Base-by-base conservation (phyloP, 2,797 vertebrate genomes). In the Agapornis canus region DNA sequence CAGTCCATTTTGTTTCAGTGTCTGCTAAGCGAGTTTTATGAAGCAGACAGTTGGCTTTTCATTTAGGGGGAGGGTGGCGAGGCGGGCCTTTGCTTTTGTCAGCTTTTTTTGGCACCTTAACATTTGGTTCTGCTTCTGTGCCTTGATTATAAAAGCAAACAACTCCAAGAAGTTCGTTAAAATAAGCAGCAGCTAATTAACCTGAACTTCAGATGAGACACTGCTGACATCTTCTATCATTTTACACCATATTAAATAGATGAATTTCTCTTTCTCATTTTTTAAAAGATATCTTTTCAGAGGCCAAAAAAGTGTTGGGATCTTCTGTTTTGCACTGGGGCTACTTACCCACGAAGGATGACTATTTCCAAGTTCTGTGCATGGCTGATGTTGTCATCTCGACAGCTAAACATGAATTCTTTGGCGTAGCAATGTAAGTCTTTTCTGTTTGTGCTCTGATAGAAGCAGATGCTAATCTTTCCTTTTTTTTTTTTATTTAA, bases 1-100 rank as follows among this genome's bases (percentile, higher is more conserved):
- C 99, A 99, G 99, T 99, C 99, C 99, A 99, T 99, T 99, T 99
- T 99, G 99, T 99, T 99, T 99, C 98, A 99, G 99, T 99, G 99
- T 99, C 99, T 99, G 99, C 99, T 99, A 99, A 99, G 99, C 99
- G 99, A 99, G 99, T 99, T 99, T 99, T 99, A 99, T 99, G 99
- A 99, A 99, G 99, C 99, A 99, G 98, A 98, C 99, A 99, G 99
- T 99, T 99, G 99, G 99, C 99, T 99, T 98, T 99, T 98, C 98
- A 98, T 98, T 98, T 98, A 98, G 98, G 98, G 98, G 97, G 98
- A 98, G 98, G 97, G 98, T 97, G 98, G 97, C 93, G 97, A 97
- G 97, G 97, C 97, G 96, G 98, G 98, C 98, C 97, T 98, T 97
- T 99, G 99, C 99, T 98, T 99, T 99, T 99, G 99, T 99, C 99